A percentile compares a stretch with the other conserved stretches of the same genome.
These are phyloP conservation scores for Luffia ferchaultella DNA, from an alignment of 2,888 invertebrate genomes.

Conservation along the genomic window DNA sequence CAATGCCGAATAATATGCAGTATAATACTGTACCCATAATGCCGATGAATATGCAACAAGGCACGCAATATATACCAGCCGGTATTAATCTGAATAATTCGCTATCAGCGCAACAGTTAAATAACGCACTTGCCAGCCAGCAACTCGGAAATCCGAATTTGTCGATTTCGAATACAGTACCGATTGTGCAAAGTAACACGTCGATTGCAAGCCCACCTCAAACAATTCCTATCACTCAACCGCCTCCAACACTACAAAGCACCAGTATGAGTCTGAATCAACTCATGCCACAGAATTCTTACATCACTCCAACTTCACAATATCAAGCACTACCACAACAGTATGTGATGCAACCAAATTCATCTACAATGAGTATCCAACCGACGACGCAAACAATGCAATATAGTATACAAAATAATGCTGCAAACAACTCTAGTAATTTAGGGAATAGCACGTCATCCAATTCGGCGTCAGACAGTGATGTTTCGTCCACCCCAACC, in stretches of 20 bases:
- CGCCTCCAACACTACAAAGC: slow-evolving; percentile 19
- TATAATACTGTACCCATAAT: slow-evolving; percentile 47
- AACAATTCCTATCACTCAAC: slow-evolving; percentile 32
- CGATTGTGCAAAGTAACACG: slow-evolving; percentile 46
- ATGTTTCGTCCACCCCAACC: slow-evolving; percentile 26
- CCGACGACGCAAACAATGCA: slow-evolving; percentile 34
- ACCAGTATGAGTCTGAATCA: slow-evolving; percentile 27
- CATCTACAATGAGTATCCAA: slow-evolving; percentile 33
- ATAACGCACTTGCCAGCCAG: slow-evolving; percentile 48
- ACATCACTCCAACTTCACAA: slow-evolving; percentile 43
- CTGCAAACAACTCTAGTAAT: slow-evolving; percentile 22
- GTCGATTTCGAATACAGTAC: slow-evolving; percentile 37
- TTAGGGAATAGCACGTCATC: neutral
- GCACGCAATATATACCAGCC: slow-evolving; percentile 46
- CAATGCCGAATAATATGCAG: slow-evolving; percentile 47
- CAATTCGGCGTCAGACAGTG: slow-evolving; percentile 32
- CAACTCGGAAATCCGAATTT: slow-evolving; percentile 39
- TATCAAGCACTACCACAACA: slow-evolving; percentile 43
- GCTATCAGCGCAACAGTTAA: slow-evolving; percentile 51
- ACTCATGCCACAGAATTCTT: slow-evolving; percentile 38
- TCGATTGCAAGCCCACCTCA: slow-evolving; percentile 34
- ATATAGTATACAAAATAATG: slow-evolving; percentile 36
- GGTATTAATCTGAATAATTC: slow-evolving; percentile 50
- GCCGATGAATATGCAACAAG: slow-evolving; percentile 50
- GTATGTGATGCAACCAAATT: slow-evolving; percentile 46